A percentile compares a stretch with the other conserved stretches of the same genome.
phyloP scores from a whole-genome alignment of 2,797 vertebrate species.

The Cheirogaleus major region DNA sequence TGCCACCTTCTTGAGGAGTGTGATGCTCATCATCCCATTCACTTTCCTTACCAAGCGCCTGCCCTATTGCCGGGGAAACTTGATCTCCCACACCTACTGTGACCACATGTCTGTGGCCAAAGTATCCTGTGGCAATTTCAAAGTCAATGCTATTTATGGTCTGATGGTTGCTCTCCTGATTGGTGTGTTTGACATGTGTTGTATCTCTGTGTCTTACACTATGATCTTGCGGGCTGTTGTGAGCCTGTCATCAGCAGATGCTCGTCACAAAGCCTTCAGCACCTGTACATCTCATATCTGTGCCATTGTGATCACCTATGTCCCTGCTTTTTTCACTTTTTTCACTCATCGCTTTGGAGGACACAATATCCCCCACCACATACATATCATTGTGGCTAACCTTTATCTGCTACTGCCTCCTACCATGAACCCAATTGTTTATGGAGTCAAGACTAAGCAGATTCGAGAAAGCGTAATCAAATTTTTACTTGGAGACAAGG shows the following conservation, averaged over 20 bases:
- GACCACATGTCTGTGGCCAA: conserved; percentile 76
- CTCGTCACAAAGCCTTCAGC: conserved; percentile 50
- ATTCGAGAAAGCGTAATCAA: conserved; percentile 42
- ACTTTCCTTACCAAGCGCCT: conserved; percentile 75
- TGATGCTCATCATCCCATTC: conserved; percentile 71
- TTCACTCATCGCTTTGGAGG: conserved; percentile 60
- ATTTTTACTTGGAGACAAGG: conserved; percentile 59
- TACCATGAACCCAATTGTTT: conserved; percentile 68
- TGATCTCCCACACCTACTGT: conserved; percentile 74
- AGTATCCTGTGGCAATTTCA: conserved; percentile 54
- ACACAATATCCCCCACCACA: background rate
- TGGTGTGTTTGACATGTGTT: conserved; percentile 33
- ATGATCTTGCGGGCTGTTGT: conserved; percentile 51
- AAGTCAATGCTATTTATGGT: conserved; percentile 59
- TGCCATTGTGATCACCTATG: conserved; percentile 71
- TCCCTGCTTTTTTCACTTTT: conserved; percentile 61
- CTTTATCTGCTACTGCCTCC: conserved; percentile 69
- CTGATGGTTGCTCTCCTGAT: background rate
- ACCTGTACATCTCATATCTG: conserved; percentile 54
- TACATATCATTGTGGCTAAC: conserved; percentile 60
- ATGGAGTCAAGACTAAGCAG: conserved; percentile 65
- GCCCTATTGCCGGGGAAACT: conserved; percentile 76
- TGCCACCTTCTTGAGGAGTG: background rate
- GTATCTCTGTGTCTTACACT: conserved; percentile 37
- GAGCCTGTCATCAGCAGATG: conserved; percentile 47